A percentile compares a stretch with the other conserved stretches of the same genome.
Evolutionary conservation across 1,140 invertebrate genomes (phyloP).

Genomic region (Pseudomyrmex cubaensis): DNA sequence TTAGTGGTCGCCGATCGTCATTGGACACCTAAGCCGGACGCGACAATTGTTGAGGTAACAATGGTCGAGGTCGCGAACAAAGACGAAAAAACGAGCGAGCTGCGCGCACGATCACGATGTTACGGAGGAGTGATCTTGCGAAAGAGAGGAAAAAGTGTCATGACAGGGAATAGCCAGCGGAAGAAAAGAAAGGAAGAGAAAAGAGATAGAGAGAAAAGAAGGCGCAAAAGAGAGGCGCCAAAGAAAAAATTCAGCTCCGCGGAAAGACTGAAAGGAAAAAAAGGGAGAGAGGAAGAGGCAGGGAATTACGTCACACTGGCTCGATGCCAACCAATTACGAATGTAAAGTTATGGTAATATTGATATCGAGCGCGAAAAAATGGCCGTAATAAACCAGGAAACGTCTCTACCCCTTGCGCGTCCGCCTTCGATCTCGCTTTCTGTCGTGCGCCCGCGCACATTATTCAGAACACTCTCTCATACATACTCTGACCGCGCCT

Average conservation of each 20-base stretch:
- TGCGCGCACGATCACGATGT: conserved; percentile 10
- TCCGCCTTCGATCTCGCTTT: conserved; percentile 6
- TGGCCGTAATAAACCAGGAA: conserved; percentile 53
- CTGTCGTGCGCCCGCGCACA: conserved; percentile 33
- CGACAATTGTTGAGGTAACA: conserved; percentile 75
- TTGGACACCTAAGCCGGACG: conserved; percentile 64
- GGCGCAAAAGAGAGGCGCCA: not conserved
- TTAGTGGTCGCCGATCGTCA: conserved; percentile 69
- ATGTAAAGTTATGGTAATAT: conserved; percentile 75
- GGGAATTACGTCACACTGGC: conserved; percentile 56
- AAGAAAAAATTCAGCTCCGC: conserved; percentile 17
- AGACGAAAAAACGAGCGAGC: conserved; percentile 63
- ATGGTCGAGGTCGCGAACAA: conserved; percentile 67
- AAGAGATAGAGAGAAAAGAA: not conserved
- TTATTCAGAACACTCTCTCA: conserved; percentile 63
- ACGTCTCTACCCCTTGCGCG: conserved; percentile 28
- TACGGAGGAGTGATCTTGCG: conserved; percentile 21
- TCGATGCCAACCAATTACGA: conserved; percentile 70
- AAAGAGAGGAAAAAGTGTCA: conserved; percentile 7
- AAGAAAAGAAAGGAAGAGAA: not conserved
- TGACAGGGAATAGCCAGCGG: not conserved
- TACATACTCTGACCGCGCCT: conserved; percentile 39
- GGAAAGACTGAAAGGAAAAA: not conserved
- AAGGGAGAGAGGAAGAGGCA: not conserved
- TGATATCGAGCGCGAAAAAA: conserved; percentile 65